Evolutionary conservation across 2,888 invertebrate genomes (phyloP), one percentile per base, ranked within the genome.

Genomic region (Blastobasis lacticolella): DNA sequence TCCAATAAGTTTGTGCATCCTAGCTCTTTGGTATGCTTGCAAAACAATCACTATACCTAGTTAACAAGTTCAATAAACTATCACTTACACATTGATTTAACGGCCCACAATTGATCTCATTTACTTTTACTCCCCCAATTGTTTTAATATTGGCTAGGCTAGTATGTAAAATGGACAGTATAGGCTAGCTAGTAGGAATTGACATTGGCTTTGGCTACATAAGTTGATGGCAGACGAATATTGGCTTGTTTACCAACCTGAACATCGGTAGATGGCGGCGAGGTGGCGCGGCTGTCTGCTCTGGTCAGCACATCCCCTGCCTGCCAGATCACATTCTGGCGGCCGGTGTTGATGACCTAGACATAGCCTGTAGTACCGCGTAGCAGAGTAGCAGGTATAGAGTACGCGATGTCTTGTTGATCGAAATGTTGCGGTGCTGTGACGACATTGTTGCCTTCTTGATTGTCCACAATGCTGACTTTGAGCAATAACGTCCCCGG

Each of bases 1-100:
- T n/a, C n/a, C n/a, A n/a, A n/a, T n/a, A 60, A 56, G 51, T 57
- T 50, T 10, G 62, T 57, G 44, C 57, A 61, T 1, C 62, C 62
- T 37, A 64, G 41, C 6, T 60, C 62, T 38, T 49, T 9, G 10
- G 58, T 59, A 47, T 46, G 9, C 38, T 40, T 4, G 62, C 57
- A 54, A 64, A 64, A 49, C 57, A 54, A 40, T 58, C 48, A 43
- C 46, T 52, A 50, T 53, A 54, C 0, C 49, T 7, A 4, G 36
- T n/a, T 38, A 58, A 54, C 51, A 58, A 58, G 50, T 7, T 10
- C 7, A 55, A 37, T 40, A 56, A 49, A 1, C 40, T 6, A 6
- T 9, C n/a, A 46, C 42, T 48, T 9, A 56, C 43, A 3, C 38
- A 49, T 23, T 51, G 44, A 50, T 46, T 60, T 42, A 57, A 42